Evolutionary conservation across 2,113 vertebrate genomes (phyloP), one percentile per base, ranked within the genome.

Genomic region (Indicator indicator): DNA sequence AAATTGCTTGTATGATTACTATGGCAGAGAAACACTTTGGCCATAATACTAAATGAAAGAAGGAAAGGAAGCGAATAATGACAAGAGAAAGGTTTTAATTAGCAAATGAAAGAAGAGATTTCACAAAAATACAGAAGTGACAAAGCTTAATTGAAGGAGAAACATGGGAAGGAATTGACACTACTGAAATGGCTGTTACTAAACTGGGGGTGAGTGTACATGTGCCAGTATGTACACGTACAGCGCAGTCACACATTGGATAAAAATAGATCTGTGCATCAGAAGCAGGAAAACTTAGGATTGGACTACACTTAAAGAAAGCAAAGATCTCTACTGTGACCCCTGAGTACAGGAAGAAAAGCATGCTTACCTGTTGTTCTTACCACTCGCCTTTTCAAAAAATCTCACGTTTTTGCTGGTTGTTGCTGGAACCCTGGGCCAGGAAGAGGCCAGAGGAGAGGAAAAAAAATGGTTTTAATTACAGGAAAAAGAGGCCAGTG

Each of bases 391-490:
- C 59, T 85, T 85, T 89, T 56, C 2, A 71, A 90, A 93, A 93
- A 84, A 65, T 54, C 38, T 33, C 40, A 44, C 65, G 16, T 92
- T 96, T 96, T 86, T 90, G 44, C 56, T 90, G 38, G 24, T 64
- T 93, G 42, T 75, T 81, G 16, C 83, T 92, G 83, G 58, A 93
- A 82, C 46, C 32, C 8, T 13, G 50, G 84, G 78, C 86, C 94
- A 93, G 94, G 86, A 96, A 94, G 94, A 89, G 91, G 93, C 95
- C 94, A 91, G 89, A 79, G 90, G 24, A 38, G 71, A 74, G 78
- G 70, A 89, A 79, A 89, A 96, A 44, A 96, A 97, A 94, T 69
- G n/a, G 21, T 89, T 94, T 94, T 94, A 95, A 93, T 94, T 92
- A 95, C 93, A 94, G 95, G 96, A 97, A 96, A 91, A 94, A 70